Evolutionary conservation across 2,797 vertebrate genomes (phyloP).

Genomic region (Gallirallus australis): DNA sequence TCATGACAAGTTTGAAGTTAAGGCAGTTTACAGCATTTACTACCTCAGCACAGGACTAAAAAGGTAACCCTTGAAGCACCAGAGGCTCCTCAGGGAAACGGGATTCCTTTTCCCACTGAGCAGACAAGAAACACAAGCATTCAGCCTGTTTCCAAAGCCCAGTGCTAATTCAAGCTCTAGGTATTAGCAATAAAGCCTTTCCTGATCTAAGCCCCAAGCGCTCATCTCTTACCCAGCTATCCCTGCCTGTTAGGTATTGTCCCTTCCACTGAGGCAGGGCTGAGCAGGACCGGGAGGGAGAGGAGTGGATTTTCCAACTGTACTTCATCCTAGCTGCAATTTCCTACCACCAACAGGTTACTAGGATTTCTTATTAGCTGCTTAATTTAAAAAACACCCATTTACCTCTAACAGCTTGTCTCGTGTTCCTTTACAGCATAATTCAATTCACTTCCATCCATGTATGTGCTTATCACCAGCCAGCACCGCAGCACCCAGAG

Average conservation of each 20-base stretch:
- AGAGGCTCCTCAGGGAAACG: background rate
- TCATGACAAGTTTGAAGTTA: background rate
- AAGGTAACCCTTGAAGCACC: background rate
- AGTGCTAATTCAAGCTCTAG: conserved; percentile 19
- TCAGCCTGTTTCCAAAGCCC: background rate
- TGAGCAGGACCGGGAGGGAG: background rate
- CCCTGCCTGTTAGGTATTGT: background rate
- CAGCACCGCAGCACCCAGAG: background rate
- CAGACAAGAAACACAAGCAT: background rate
- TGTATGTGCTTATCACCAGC: background rate
- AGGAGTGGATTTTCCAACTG: background rate
- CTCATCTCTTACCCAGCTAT: background rate
- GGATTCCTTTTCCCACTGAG: background rate
- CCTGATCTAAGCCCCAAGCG: background rate
- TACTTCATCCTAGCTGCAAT: background rate
- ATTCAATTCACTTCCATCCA: background rate
- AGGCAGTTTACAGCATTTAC: background rate
- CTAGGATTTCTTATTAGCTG: background rate
- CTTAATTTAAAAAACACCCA: background rate
- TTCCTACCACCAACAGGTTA: background rate
- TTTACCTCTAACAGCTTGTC: background rate
- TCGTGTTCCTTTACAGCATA: background rate
- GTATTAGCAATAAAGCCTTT: conserved; percentile 46
- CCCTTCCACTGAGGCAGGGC: background rate
- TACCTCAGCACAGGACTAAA: background rate